These are phyloP conservation scores for Aurelia coerulea DNA, from an alignment of 30 jellyfish, hydroid and myxozoan genomes.

Conservation along the genomic window DNA sequence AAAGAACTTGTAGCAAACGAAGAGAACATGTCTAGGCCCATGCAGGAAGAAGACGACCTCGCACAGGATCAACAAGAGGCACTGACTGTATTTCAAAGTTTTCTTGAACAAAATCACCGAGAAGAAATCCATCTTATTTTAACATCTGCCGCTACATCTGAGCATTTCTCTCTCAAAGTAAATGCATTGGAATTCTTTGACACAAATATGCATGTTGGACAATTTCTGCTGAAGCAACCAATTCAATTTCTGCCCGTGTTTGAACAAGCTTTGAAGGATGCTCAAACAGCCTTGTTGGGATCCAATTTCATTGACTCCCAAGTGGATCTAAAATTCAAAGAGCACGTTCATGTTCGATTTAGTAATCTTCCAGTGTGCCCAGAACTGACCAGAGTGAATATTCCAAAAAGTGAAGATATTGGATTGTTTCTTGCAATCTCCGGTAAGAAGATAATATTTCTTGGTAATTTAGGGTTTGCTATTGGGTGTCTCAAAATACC, in stretches of 20 bases:
- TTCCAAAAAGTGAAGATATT: slow-evolving; percentile 90
- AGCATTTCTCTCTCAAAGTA: slow-evolving; percentile 76
- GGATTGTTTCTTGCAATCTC: slow-evolving; percentile 87
- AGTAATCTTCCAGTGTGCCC: slow-evolving; percentile 97
- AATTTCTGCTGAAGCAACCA: slow-evolving; percentile 72
- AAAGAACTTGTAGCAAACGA: too few relatives aligned
- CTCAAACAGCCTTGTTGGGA: slow-evolving; percentile 29
- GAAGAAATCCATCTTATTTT: slow-evolving; percentile 61
- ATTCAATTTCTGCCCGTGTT: slow-evolving; percentile 67
- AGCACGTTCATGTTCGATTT: slow-evolving; percentile 74
- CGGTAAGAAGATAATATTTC: slow-evolving; percentile 45
- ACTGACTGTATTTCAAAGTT: slow-evolving; percentile 50
- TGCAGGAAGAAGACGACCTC: slow-evolving; percentile 25
- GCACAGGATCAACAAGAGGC: slow-evolving; percentile 69
- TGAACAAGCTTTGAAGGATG: slow-evolving; percentile 67
- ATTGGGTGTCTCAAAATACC: too few relatives aligned
- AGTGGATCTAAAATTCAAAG: slow-evolving; percentile 29
- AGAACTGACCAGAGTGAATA: slow-evolving; percentile 77
- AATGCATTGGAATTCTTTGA: slow-evolving; percentile 94
- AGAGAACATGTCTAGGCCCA: too few relatives aligned
- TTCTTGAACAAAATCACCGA: slow-evolving; percentile 67
- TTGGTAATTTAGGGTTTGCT: too few relatives aligned
- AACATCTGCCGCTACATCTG: slow-evolving; percentile 34
- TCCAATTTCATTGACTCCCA: background rate
- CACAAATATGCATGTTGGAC: slow-evolving; percentile 74